phyloP scores from a whole-genome alignment of 2,113 vertebrate species.

The Daubentonia madagascariensis region DNA sequence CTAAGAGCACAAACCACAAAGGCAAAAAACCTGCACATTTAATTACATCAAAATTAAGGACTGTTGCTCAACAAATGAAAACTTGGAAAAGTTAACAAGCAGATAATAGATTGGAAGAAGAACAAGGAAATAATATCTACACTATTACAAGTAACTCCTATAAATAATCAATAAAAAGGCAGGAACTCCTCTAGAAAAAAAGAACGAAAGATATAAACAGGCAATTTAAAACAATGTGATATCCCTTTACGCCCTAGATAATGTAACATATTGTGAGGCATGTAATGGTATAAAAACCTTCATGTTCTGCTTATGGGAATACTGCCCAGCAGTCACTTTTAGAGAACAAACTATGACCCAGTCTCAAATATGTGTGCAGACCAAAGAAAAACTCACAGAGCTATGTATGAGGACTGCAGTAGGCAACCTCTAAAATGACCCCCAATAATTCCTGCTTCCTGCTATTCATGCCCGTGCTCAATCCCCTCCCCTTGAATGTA shows the following conservation, averaged over 20 bases:
- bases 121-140: not conserved
- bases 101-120: not conserved
- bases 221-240: not conserved
- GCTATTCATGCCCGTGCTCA: not conserved
- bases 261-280: not conserved
- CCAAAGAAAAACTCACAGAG: not conserved
- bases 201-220: not conserved
- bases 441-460: not conserved
- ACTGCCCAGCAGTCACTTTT: not conserved
- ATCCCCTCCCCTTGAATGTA: not conserved
- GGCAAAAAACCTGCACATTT: not conserved
- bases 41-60: not conserved
- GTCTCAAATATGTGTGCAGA: too few relatives aligned
- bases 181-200: not conserved
- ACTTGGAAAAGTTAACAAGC: not conserved
- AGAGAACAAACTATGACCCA: not conserved
- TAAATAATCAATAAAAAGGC: not conserved
- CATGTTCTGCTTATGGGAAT: not conserved
- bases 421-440: not conserved
- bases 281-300: not conserved
- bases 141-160: not conserved
- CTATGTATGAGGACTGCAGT: not conserved
- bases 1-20: not conserved
- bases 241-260: not conserved
- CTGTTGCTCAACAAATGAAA: not conserved